Base-by-base conservation (phyloP, 92 coral and sea anemone genomes). In the Heliopora coerulea region DNA sequence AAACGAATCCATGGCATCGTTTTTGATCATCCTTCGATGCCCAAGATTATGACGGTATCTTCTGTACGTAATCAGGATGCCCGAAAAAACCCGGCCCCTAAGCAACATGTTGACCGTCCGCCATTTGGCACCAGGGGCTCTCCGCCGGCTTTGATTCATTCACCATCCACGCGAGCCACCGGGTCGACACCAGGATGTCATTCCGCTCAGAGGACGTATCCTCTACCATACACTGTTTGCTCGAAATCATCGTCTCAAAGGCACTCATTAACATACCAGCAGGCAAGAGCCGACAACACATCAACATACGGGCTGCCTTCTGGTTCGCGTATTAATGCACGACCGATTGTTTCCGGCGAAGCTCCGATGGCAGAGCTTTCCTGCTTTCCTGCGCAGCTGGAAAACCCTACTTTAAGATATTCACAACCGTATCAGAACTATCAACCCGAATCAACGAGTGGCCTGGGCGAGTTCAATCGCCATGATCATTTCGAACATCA, bases 11-110 rank as follows among this genome's bases (percentile, higher is more conserved):
- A 70, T 29, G 77, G 77, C n/a, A 56, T 70, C 1, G 77, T 70
- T 7, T 70, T 70, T 63, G 77, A 70, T 58, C 77, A 70, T 34
- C 77, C 77, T 32, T 70, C 62, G 11, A 70, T 70, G 77, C 77
- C 77, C 19, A 70, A 70, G 37, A 70, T 70, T 50, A 30, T 70
- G 31, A 35, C 77, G 1, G 41, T 70, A 37, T 31, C 77, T 8
- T 70, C 77, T 19, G 62, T n/a, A 0, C 39, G 25, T 3, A 26
- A 30, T 13, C 49, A 14, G 39, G 29, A 11, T 29, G 39, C 77
- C 48, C 58, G 19, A n/a, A 29, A 32, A 9, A 18, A 31, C 3
- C 31, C 29, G 33, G 3, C 58, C 23, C 74, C 74, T 15, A 26
- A 46, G 20, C n/a, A n/a, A n/a, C n/a, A n/a, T n/a, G n/a, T n/a